Conservation (phyloP, 2,113 vertebrate species). For the Pseudorasbora parva region DNA sequence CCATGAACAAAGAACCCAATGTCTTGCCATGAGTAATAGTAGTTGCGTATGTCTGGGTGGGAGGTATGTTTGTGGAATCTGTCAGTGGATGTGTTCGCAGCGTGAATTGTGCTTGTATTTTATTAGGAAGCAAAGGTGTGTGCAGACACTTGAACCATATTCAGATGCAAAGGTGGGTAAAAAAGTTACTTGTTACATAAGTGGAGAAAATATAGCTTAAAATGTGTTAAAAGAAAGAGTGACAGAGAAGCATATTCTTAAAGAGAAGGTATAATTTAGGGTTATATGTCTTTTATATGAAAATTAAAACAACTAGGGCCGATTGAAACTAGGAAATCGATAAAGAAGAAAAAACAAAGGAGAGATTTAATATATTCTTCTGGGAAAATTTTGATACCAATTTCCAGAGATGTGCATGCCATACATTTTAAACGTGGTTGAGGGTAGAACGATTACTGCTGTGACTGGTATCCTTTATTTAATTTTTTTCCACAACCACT, state of each 20-base stretch:
- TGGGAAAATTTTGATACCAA: too few species aligned
- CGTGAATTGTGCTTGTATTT: slow-evolving; percentile 4
- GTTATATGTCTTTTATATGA: neutral
- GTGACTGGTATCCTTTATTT: too few species aligned
- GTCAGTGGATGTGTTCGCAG: slow-evolving; percentile 19
- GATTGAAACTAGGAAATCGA: neutral
- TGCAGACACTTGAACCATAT: neutral
- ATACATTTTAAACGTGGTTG: too few species aligned
- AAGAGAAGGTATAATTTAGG: neutral
- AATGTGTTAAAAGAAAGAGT: neutral
- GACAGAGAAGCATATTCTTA: neutral
- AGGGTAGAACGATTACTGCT: too few species aligned
- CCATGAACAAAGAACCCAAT: slow-evolving; percentile 28
- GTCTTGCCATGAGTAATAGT: slow-evolving; percentile 31
- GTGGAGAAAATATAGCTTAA: neutral
- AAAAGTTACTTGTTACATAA: neutral
- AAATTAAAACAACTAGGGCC: neutral
- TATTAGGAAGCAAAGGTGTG: slow-evolving; percentile 14
- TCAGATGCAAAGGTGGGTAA: neutral
- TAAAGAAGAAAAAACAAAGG: neutral
- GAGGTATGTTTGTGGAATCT: slow-evolving; percentile 28
- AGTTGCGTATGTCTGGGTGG: neutral
- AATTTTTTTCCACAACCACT: too few species aligned
- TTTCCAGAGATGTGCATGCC: too few species aligned
- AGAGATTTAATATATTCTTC: neutral